A percentile compares a stretch with the other conserved stretches of the same genome.
phyloP scores from a whole-genome alignment of 2,113 vertebrate genomes.

The Miniopterus natalensis region DNA sequence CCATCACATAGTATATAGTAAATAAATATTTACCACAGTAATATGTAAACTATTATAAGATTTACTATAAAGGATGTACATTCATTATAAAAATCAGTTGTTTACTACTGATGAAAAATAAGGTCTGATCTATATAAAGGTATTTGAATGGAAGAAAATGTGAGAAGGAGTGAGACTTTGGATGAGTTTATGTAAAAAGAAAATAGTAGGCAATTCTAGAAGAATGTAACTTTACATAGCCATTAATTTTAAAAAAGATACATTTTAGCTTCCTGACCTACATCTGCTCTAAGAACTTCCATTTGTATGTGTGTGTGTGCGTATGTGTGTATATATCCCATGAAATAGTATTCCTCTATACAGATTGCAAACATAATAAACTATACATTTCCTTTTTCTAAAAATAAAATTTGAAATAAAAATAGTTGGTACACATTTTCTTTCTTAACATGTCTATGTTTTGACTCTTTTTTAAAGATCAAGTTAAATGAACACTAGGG shows the following conservation, averaged over 20 bases:
- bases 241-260: conserved; percentile 34
- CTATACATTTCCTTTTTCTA: not conserved
- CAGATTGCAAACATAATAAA: not conserved
- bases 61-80: not conserved
- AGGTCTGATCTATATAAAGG: not conserved
- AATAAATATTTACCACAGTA: not conserved
- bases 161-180: not conserved
- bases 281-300: not conserved
- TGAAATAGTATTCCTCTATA: not conserved
- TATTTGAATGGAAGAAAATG: not conserved
- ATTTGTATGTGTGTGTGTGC: not conserved
- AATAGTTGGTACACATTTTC: not conserved
- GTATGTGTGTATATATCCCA: not conserved
- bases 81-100: not conserved
- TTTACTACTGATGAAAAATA: not conserved
- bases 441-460: conserved; percentile 12
- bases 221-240: not conserved
- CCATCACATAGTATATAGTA: not conserved
- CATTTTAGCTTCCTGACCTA: not conserved
- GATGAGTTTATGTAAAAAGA: not conserved
- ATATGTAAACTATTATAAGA: not conserved
- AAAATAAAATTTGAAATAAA: conserved; percentile 41
- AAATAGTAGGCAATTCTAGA: not conserved
- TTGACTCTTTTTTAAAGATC: conserved; percentile 60
- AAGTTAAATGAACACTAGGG: conserved; percentile 65